Evolutionary conservation across 2,888 invertebrate genomes (phyloP), one percentile per base, ranked within the genome.

Genomic region (Aleiodes testaceus): DNA sequence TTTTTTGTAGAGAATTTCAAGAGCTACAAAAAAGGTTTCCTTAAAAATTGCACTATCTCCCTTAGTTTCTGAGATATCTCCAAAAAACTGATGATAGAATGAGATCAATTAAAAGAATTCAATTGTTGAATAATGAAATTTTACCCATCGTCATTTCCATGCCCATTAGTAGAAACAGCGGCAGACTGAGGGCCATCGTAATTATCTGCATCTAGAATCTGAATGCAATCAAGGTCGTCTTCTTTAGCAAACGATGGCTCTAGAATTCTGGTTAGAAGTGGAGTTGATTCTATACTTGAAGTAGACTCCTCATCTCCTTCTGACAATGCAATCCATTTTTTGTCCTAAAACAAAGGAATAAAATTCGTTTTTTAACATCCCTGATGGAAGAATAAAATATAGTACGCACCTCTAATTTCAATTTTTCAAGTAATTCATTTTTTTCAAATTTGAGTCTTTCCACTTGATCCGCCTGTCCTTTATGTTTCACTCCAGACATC

Each of bases 401-500:
- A 2, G 26, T 26, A 5, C 26, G 5, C 85, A 93, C 94, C 90
- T 94, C 93, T 87, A 89, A 88, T 85, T 92, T 92, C 80, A 95
- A 90, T 87, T 91, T 91, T 82, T 92, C 92, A 78, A 94, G 90
- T 79, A 96, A 89, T 86, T 91, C 90, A 74, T 91, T 91, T 82
- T 92, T 92, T 80, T 96, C 95, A 69, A 88, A 88, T 82, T 90
- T 92, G 68, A 96, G 89, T 79, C 89, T 89, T 66, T 93, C 93
- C 72, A 92, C 92, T 86, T 92, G 90, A 75, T 90, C 90, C 44
- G 92, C 91, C 81, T 93, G 92, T 64, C 86, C 88, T 72, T 91
- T 91, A 67, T 90, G 91, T 78, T 92, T 89, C 65, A 92, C 91
- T 9, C 93, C 93, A 70, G 92, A 91, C 82, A 94, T 90, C 86